A percentile compares a stretch with the other conserved stretches of the same genome.
These are phyloP conservation scores for Drosophila fungiperda DNA, from an alignment of 2,888 invertebrate species.

Conservation along the genomic window DNA sequence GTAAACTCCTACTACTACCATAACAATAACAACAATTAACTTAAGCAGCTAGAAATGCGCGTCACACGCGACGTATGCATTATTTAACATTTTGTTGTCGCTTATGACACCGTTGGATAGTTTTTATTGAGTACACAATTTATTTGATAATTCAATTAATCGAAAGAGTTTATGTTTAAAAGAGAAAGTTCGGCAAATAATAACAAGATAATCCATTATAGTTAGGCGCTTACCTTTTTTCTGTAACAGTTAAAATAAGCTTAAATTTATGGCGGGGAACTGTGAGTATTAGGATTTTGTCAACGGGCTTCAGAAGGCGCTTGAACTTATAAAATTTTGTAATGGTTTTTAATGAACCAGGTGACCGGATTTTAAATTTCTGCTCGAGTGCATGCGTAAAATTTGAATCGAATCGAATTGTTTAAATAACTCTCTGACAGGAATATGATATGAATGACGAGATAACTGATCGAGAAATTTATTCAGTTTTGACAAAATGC, in stretches of 20 bases:
- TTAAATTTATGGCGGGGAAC: slow-evolving; percentile 1
- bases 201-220: slow-evolving; percentile 13
- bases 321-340: slow-evolving; percentile 13
- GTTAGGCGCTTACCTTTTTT: slow-evolving; percentile 1
- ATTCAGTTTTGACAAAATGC: slow-evolving; percentile 2
- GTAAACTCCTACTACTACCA: slow-evolving; percentile 9
- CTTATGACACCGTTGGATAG: slow-evolving; percentile 67
- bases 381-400: background rate
- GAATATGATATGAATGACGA: slow-evolving; percentile 27
- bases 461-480: slow-evolving; percentile 2
- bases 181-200: slow-evolving; percentile 39
- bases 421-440: background rate
- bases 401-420: slow-evolving; percentile 17
- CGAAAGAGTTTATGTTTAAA: slow-evolving; percentile 18
- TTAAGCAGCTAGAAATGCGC: slow-evolving; percentile 63
- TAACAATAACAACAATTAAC: slow-evolving; percentile 16
- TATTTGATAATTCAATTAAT: slow-evolving; percentile 66
- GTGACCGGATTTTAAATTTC: slow-evolving; percentile 32
- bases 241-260: background rate
- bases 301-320: background rate
- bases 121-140: slow-evolving; percentile 50
- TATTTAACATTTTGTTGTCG: slow-evolving; percentile 59
- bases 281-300: slow-evolving; percentile 20
- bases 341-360: slow-evolving; percentile 17
- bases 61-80: slow-evolving; percentile 62